A percentile compares a stretch with the other conserved stretches of the same genome.
These are phyloP conservation scores for Autographa pulchrina DNA, from an alignment of 2,888 invertebrate species.

Conservation along the genomic window DNA sequence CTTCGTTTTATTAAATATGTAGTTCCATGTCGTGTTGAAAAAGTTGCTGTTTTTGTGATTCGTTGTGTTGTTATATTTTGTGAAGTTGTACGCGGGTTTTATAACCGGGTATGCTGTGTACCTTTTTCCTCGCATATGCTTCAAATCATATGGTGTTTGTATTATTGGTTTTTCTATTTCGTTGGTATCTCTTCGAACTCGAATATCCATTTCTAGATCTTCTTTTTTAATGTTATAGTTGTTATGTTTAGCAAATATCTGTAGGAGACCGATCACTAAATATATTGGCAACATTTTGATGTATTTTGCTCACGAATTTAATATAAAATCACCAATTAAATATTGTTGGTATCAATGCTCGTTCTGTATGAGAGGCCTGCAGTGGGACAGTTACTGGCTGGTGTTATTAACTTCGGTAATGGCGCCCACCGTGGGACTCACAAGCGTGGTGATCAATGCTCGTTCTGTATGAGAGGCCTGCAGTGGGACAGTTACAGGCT, in stretches of 20 bases:
- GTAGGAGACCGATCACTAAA: conserved; percentile 52
- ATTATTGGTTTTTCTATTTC: background rate
- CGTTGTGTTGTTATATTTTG: background rate
- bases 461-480: too few species aligned
- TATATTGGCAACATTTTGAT: conserved; percentile 38
- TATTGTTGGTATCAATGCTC: too few species aligned
- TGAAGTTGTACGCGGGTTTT: background rate
- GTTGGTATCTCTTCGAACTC: conserved; percentile 58
- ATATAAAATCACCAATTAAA: background rate
- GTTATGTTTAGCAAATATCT: conserved; percentile 57
- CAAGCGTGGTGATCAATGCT: too few species aligned
- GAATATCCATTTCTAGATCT: conserved; percentile 55
- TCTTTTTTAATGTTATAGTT: conserved; percentile 65
- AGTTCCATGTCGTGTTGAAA: conserved; percentile 29
- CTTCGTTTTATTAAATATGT: conserved; percentile 14
- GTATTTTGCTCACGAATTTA: background rate
- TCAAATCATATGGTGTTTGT: background rate
- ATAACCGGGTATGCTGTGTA: background rate
- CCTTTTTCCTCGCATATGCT: conserved; percentile 21
- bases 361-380: too few species aligned
- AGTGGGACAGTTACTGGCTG: too few species aligned
- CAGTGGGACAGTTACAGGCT: too few species aligned
- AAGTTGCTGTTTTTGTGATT: conserved; percentile 17
- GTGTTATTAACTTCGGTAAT: too few species aligned
- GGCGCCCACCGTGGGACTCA: too few species aligned